Conservation (phyloP, 2,888 invertebrate species). For the Drosophila helvetica region DNA sequence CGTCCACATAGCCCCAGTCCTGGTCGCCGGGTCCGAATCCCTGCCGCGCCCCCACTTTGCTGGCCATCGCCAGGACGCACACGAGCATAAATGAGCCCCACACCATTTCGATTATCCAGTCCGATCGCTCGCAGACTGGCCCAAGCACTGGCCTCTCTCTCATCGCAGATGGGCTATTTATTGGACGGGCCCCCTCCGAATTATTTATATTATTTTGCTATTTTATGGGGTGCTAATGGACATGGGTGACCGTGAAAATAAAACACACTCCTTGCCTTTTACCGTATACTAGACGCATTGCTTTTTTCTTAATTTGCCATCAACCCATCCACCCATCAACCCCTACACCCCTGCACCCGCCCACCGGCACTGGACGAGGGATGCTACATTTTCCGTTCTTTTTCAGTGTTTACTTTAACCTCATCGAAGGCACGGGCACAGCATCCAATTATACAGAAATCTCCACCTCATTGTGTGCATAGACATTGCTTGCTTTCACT, state of each 20-base stretch:
- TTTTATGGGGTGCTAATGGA: slow-evolving; percentile 1
- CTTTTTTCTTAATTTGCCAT: not conserved
- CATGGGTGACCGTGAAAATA: slow-evolving; percentile 16
- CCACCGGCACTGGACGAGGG: too few species aligned
- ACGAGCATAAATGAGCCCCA: slow-evolving; percentile 9
- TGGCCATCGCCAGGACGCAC: slow-evolving; percentile 7
- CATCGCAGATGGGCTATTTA: not conserved
- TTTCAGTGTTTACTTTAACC: slow-evolving; percentile 10
- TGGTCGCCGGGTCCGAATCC: slow-evolving; percentile 87
- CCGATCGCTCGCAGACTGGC: not conserved
- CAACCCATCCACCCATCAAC: too few species aligned
- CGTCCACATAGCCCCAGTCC: slow-evolving; percentile 89
- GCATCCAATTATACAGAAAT: slow-evolving; percentile 20
- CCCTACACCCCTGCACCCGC: too few species aligned
- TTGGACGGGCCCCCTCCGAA: not conserved
- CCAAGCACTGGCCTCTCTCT: slow-evolving; percentile 13
- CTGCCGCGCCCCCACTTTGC: slow-evolving; percentile 11
- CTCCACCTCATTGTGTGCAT: not conserved
- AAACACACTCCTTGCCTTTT: not conserved
- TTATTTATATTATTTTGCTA: slow-evolving; percentile 11
- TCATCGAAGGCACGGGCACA: not conserved
- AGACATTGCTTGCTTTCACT: too few species aligned
- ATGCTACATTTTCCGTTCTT: too few species aligned
- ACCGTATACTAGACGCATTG: too few species aligned
- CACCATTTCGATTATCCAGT: slow-evolving; percentile 25